phyloP scores from a whole-genome alignment of 1,140 invertebrate species.

The Coenobita brevimanus region DNA sequence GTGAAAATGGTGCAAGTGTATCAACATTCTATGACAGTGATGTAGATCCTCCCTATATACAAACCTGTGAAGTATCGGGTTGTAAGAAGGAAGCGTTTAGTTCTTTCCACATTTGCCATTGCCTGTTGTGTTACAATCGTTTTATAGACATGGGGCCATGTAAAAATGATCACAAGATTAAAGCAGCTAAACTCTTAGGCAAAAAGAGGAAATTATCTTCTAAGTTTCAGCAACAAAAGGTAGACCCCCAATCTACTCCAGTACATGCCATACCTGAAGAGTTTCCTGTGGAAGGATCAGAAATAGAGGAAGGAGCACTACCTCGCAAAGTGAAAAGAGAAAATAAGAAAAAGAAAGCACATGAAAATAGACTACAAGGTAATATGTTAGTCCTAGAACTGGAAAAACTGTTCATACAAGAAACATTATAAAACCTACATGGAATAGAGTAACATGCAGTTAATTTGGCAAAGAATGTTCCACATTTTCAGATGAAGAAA shows the following conservation, averaged over 20 bases:
- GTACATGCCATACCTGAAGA: neutral
- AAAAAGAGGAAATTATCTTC: too few species aligned
- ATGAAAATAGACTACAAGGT: slow-evolving; percentile 5
- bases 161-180: neutral
- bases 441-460: too few species aligned
- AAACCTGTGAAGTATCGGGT: slow-evolving; percentile 1
- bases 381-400: neutral
- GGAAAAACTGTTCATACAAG: neutral
- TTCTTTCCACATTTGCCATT: neutral
- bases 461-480: too few species aligned
- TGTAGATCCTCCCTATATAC: slow-evolving; percentile 5
- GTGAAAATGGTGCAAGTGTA: neutral
- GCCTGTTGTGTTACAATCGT: neutral
- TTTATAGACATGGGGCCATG: neutral
- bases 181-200: neutral
- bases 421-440: neutral
- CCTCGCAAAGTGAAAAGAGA: neutral
- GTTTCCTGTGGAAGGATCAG: slow-evolving; percentile 5
- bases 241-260: neutral
- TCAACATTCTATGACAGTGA: neutral
- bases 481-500: too few species aligned
- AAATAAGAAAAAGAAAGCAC: neutral
- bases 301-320: neutral
- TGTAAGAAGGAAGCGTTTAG: slow-evolving; percentile 15
- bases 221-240: neutral